Conservation (phyloP, 2,888 invertebrate species). For the Tenthredo scrophulariae region DNA sequence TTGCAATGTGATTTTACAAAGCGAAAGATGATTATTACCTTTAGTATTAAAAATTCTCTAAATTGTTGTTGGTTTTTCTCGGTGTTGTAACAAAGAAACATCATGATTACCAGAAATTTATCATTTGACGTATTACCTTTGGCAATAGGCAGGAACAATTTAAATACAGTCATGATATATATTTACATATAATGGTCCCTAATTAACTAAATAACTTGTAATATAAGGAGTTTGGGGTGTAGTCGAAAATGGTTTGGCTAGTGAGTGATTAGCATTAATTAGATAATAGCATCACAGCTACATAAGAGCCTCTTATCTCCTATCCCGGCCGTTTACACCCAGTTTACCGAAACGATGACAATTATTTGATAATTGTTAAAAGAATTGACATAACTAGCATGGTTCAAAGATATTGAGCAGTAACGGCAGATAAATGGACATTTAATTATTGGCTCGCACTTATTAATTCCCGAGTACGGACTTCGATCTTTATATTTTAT, state of each 20-base stretch:
- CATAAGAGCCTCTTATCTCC: constrained; percentile 59
- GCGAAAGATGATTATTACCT: constrained; percentile 26
- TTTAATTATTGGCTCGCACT: constrained; percentile 29
- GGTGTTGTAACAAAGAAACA: background rate
- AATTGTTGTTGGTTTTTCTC: background rate
- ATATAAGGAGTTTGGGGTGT: constrained; percentile 41
- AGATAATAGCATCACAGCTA: constrained; percentile 69
- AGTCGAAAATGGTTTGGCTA: constrained; percentile 46
- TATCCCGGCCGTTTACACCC: constrained; percentile 58
- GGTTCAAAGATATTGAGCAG: constrained; percentile 68
- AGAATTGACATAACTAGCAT: constrained; percentile 50
- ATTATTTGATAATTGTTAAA: constrained; percentile 32
- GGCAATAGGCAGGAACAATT: constrained; percentile 3
- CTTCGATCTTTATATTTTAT: background rate
- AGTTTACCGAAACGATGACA: constrained; percentile 27
- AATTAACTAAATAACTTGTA: constrained; percentile 48
- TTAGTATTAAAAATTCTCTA: constrained; percentile 30
- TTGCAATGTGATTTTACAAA: background rate
- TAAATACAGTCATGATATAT: background rate
- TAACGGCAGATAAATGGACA: constrained; percentile 64
- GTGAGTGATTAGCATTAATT: constrained; percentile 65
- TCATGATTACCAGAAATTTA: background rate
- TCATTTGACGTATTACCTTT: background rate
- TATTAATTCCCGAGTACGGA: constrained; percentile 3
- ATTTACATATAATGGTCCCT: constrained; percentile 53